Base-by-base conservation (phyloP, 1,140 invertebrate genomes). In the Drosophila albomicans region DNA sequence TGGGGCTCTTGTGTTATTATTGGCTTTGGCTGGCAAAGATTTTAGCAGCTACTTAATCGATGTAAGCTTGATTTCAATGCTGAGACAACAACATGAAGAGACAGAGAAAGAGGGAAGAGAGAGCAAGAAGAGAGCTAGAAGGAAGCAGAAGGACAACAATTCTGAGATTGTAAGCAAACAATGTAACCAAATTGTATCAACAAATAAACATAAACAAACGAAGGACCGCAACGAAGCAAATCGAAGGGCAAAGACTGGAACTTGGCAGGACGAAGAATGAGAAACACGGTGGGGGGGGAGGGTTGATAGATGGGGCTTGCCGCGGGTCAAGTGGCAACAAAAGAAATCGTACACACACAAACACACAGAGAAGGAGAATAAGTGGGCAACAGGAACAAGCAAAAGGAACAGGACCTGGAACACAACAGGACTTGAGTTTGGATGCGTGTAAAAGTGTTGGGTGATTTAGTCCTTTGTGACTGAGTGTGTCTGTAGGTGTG, bases 171-270 rank as follows among this genome's bases (percentile, higher is more conserved):
- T 88, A 75, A 84, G 71, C 81, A 88, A 88, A 88, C 84, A 88
- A 88, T 89, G 85, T 88, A 89, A 85, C 85, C 84, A 88, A 88
- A 88, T 88, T 88, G 84, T 89, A 79, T 80, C 78, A 88, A 89
- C 84, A 88, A 88, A 88, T 89, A 88, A 89, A 88, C 78, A 84
- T 81, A 87, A 82, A 88, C 80, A 88, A 87, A 79, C 76, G 68
- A 75, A 58, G 65, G 54, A 71, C 65, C 32, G 58, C 67, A 69
- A 57, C 65, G 52, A 57, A 51, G 41, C 45, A 72, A 59, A 73
- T 59, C 61, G 69, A 45, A 66, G 51, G 16, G 61, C 52, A 56
- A 63, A 35, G 46, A 54, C 28, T 54, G 51, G 4, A 28, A 11
- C 48, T 25, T 49, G 48, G 48, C 20, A 56, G 54, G 65, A 59